Base-by-base conservation (phyloP, 2,797 vertebrate genomes). In the Sylvilagus floridanus region DNA sequence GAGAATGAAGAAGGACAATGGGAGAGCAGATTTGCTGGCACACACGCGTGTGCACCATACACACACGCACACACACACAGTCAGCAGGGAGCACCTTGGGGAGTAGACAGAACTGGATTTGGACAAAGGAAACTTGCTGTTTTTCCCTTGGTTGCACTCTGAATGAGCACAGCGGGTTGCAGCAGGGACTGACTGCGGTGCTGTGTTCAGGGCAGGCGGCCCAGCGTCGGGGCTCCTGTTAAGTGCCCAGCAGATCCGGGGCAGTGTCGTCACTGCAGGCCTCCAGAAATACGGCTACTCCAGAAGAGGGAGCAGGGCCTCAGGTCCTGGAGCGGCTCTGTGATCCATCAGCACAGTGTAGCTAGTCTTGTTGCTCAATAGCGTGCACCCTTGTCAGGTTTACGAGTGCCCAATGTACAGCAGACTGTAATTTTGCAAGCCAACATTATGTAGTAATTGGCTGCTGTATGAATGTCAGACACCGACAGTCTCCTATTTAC, bases 401-500 rank as follows among this genome's bases (percentile, higher is more conserved):
- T 63, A 30, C 37, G 7, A 1, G 2, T 7, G 22, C 32, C 60
- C 77, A 65, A 32, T 2, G 3, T n/a, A 57, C 0, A 63, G 78
- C 21, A 2, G 1, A 35, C 62, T 66, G 22, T 11, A 42, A 47
- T 88, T 90, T 42, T 54, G 47, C 57, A 50, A 17, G 28, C 17
- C 22, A 21, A 0, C 10, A 21, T 78, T 75, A 42, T 0, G 37
- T 2, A 88, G 17, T 42, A 87, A 71, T 30, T 32, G 32, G 57
- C 76, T 83, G 93, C 89, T 77, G 26, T 12, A 88, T 4, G 4
- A 13, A 2, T 2, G 21, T 52, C 75, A 95, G 95, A 91, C 63
- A 50, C 88, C 69, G 76, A 62, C 57, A 62, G 78, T 26, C 92
- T 96, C 90, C 54, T 76, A 75, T 75, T 88, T 91, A 97, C 93